Evolutionary conservation across 2,113 vertebrate species (phyloP).

Genomic region (Patagioenas fasciata): DNA sequence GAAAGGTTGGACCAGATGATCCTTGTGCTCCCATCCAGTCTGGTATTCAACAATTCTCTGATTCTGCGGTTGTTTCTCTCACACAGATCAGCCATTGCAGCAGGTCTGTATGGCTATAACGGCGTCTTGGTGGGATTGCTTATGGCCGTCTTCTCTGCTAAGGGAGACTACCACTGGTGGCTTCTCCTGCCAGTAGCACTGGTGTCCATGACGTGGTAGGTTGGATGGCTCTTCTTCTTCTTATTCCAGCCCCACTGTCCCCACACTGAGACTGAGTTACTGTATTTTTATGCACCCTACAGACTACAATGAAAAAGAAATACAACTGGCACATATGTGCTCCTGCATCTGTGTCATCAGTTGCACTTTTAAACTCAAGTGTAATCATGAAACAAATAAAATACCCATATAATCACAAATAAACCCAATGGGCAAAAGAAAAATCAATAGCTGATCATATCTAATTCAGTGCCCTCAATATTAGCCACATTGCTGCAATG

Average conservation of each 20-base stretch:
- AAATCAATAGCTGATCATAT: background rate
- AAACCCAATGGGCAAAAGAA: background rate
- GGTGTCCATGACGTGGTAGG: constrained; percentile 94
- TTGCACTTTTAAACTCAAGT: background rate
- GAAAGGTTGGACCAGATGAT: too few relatives aligned
- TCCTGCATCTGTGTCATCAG: background rate
- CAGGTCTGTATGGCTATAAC: constrained; percentile 91
- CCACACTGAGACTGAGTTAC: background rate
- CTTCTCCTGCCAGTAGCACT: constrained; percentile 87
- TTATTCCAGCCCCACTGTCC: background rate
- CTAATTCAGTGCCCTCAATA: background rate
- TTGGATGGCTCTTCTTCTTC: background rate
- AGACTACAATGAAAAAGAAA: background rate
- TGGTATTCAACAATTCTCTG: too few relatives aligned
- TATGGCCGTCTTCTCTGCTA: constrained; percentile 89
- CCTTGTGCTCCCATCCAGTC: too few relatives aligned
- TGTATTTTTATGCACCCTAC: background rate
- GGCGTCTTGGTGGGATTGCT: constrained; percentile 92
- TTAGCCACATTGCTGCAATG: background rate
- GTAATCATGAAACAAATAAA: background rate
- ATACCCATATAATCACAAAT: background rate
- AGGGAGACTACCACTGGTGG: constrained; percentile 94
- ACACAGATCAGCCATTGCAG: constrained; percentile 85
- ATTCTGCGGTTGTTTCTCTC: background rate
- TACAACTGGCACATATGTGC: fast-evolving